These are phyloP conservation scores for Dermolepida albohirtum DNA, from an alignment of 2,888 invertebrate species.

Conservation along the genomic window DNA sequence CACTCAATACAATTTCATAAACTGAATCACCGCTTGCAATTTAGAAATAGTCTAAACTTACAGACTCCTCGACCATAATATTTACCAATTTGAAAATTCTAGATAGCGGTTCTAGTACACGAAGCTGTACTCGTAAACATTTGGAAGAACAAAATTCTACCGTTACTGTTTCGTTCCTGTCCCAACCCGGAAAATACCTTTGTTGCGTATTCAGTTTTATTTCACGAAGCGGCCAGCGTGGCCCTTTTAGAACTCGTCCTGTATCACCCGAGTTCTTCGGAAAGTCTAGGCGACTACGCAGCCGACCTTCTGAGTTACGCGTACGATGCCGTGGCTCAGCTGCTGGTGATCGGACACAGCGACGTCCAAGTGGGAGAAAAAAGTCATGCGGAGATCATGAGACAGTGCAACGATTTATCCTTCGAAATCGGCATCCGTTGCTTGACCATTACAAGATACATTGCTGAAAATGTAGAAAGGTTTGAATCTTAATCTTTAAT, in stretches of 20 bases:
- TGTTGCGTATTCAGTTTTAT: constrained; percentile 75
- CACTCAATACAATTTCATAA: too few relatives aligned
- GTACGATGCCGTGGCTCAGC: constrained; percentile 74
- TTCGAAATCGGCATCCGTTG: constrained; percentile 86
- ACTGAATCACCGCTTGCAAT: too few relatives aligned
- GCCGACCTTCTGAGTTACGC: constrained; percentile 88
- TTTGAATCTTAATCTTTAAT: constrained; percentile 52
- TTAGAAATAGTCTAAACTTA: too few relatives aligned
- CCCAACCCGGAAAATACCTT: constrained; percentile 74
- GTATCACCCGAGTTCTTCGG: constrained; percentile 84
- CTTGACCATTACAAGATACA: constrained; percentile 82
- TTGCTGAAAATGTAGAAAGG: constrained; percentile 72
- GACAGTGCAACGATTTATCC: constrained; percentile 76
- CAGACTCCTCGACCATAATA: too few relatives aligned
- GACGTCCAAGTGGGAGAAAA: constrained; percentile 59
- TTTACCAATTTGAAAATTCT: constrained; percentile 48
- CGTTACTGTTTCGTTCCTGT: constrained; percentile 75
- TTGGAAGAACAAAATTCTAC: constrained; percentile 87
- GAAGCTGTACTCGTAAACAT: constrained; percentile 86
- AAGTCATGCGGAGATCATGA: constrained; percentile 72
- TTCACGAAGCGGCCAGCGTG: constrained; percentile 72
- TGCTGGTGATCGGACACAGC: constrained; percentile 70
- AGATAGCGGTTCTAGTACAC: constrained; percentile 81
- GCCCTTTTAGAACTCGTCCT: constrained; percentile 86
- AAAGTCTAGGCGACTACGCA: constrained; percentile 79